phyloP scores from a whole-genome alignment of 1,140 invertebrate species.

The honey bee (Apis mellifera) region DNA sequence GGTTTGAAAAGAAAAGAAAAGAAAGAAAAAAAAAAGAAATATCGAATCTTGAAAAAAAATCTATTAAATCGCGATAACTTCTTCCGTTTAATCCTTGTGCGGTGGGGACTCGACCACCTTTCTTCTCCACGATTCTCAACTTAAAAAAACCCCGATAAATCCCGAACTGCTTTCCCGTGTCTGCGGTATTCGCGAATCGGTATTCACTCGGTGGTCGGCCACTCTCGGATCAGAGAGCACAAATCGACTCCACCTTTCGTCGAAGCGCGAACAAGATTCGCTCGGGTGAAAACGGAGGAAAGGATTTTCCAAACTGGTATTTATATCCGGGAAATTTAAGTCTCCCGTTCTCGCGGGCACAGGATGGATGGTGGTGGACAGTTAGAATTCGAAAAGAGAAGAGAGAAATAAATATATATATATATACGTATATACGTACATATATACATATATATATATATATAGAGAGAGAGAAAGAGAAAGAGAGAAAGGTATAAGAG shows the following conservation, averaged over 20 bases:
- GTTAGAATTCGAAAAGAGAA: background rate
- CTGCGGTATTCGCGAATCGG: background rate
- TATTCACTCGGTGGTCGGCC: background rate
- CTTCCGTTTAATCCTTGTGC: background rate
- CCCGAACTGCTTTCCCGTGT: background rate
- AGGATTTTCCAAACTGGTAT: background rate
- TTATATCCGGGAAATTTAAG: background rate
- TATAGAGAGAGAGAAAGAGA: slow-evolving; percentile 25
- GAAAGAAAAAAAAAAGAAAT: background rate
- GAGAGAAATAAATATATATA: background rate
- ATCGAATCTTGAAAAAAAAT: background rate
- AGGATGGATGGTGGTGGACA: background rate
- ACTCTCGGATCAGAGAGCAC: background rate
- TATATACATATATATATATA: background rate
- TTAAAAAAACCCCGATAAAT: background rate
- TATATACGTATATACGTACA: background rate
- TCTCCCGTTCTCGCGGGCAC: background rate
- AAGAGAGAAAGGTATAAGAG: background rate
- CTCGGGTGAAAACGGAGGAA: background rate
- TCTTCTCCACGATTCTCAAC: background rate
- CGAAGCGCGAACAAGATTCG: too few species aligned
- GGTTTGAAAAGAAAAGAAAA: background rate
- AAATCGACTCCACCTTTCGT: slow-evolving; percentile 15
- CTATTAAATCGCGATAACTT: background rate
- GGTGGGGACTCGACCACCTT: background rate